phyloP scores from a whole-genome alignment of 64 coral and sea anemone species.

The Montipora efflorescens region DNA sequence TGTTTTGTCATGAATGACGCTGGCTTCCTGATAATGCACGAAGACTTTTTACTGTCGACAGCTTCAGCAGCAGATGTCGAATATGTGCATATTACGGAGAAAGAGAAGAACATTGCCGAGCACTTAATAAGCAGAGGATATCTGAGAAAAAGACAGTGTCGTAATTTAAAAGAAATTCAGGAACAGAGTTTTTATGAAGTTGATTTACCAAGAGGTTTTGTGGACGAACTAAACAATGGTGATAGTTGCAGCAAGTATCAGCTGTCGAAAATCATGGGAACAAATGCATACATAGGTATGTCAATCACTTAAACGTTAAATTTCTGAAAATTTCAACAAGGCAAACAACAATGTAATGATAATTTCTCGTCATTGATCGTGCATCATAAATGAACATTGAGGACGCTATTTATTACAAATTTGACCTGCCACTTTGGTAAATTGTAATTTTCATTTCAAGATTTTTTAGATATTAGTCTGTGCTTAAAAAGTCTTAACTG shows the following conservation, averaged over 20 bases:
- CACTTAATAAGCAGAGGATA: conserved; percentile 14
- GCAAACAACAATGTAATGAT: too few species aligned
- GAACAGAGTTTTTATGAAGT: conserved; percentile 60
- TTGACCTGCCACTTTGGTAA: too few species aligned
- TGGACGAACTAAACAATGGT: not conserved
- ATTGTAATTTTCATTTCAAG: too few species aligned
- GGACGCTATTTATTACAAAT: too few species aligned
- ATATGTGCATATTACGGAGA: conserved; percentile 52
- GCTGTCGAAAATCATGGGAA: conserved; percentile 12
- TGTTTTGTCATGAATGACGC: conserved; percentile 44
- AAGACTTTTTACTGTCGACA: conserved; percentile 13
- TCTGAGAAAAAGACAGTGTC: conserved; percentile 30
- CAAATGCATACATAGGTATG: conserved; percentile 40
- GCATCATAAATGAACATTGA: too few species aligned
- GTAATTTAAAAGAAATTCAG: conserved; percentile 2
- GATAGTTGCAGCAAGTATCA: conserved; percentile 31
- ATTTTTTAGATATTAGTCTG: too few species aligned
- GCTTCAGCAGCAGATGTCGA: not conserved
- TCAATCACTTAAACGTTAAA: not conserved
- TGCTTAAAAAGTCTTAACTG: too few species aligned
- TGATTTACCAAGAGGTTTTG: not conserved
- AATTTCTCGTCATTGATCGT: too few species aligned
- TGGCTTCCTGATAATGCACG: conserved; percentile 51
- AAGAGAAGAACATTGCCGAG: conserved; percentile 33
- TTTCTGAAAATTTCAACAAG: not conserved